Percentiles rank a stretch among this genome's conserved stretches.
These are phyloP conservation scores for Allolobophora icterica DNA, from an alignment of 2,888 invertebrate species.

Conservation along the genomic window DNA sequence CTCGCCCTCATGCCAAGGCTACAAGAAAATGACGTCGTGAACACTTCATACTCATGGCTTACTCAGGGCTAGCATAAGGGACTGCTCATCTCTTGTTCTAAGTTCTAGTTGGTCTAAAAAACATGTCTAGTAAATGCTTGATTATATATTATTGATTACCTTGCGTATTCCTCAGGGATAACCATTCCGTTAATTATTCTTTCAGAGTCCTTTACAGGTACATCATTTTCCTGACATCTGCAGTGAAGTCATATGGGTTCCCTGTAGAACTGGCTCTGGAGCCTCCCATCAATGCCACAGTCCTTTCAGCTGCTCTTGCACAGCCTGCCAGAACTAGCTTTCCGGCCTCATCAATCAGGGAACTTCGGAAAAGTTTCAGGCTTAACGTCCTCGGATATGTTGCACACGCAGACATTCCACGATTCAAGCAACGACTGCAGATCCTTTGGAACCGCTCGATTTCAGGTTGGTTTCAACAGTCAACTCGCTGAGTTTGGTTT, in stretches of 20 bases:
- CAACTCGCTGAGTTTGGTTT: neutral
- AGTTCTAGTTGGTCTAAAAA: neutral
- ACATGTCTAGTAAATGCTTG: neutral
- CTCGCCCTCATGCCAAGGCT: too few species aligned
- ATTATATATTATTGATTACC: neutral
- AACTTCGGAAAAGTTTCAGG: conserved; percentile 5
- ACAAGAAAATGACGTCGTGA: too few species aligned
- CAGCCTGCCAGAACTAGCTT: neutral
- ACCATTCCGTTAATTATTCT: neutral
- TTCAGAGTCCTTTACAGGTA: neutral
- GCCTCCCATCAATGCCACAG: neutral
- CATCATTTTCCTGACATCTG: neutral
- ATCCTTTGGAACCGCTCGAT: neutral
- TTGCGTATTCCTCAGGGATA: neutral
- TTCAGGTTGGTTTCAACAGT: neutral
- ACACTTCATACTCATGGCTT: too few species aligned
- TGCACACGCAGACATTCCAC: neutral
- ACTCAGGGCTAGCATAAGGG: too few species aligned
- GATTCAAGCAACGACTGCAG: neutral
- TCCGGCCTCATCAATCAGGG: neutral
- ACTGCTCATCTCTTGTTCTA: neutral
- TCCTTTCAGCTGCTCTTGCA: neutral
- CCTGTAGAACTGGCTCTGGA: neutral
- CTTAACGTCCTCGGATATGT: neutral
- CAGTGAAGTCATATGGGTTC: neutral